Conservation (phyloP, 2,888 invertebrate genomes). For the Allophyes oxyacanthae region DNA sequence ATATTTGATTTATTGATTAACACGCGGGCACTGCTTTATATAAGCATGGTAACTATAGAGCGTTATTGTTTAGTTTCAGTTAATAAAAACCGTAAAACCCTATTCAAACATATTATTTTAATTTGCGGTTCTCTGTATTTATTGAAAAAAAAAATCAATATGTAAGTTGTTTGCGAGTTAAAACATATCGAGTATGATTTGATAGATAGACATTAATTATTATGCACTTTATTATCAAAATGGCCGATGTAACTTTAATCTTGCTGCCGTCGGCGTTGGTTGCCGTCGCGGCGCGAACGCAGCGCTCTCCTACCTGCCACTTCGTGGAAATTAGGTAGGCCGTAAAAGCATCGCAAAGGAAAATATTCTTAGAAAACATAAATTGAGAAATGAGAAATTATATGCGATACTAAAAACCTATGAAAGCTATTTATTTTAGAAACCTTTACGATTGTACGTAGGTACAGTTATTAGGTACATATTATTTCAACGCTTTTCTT, state of each 20-base stretch:
- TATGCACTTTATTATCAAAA: conserved; percentile 72
- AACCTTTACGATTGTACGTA: not conserved
- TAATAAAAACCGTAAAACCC: too few relatives aligned
- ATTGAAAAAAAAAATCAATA: too few relatives aligned
- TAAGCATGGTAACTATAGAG: too few relatives aligned
- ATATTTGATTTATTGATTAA: too few relatives aligned
- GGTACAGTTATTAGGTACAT: not conserved
- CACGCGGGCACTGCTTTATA: too few relatives aligned
- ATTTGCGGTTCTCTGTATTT: too few relatives aligned
- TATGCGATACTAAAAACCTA: not conserved
- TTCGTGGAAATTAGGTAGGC: conserved; percentile 68
- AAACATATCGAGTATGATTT: conserved; percentile 31
- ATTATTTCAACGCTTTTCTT: not conserved
- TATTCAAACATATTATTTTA: too few relatives aligned
- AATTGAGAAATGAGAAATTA: too few relatives aligned
- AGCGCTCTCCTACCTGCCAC: conserved; percentile 42
- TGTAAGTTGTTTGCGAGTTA: conserved; percentile 14
- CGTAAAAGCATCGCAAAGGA: conserved; percentile 10
- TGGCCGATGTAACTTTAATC: conserved; percentile 73
- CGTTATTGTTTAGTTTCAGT: too few relatives aligned
- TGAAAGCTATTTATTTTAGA: not conserved
- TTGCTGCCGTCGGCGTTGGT: conserved; percentile 36
- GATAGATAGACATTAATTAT: conserved; percentile 55
- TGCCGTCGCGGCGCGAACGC: conserved; percentile 31
- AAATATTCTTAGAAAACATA: conserved; percentile 2